phyloP scores from a whole-genome alignment of 2,113 vertebrate species.

The Ophthalmolycus amberensis region DNA sequence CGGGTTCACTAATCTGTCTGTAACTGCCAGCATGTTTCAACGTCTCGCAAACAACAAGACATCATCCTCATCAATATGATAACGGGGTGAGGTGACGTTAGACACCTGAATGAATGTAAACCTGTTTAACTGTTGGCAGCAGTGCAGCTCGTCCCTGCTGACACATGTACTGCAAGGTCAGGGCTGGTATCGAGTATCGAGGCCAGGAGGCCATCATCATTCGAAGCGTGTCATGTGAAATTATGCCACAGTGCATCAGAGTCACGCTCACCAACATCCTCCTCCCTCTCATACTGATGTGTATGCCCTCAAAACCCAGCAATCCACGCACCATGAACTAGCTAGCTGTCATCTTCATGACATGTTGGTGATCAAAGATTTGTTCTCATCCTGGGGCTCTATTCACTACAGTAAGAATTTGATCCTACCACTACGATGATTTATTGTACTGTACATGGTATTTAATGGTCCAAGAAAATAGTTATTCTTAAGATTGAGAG shows the following conservation, averaged over 20 bases:
- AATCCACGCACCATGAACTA: slow-evolving; percentile 1
- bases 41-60: background rate
- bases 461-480: background rate
- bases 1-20: slow-evolving; percentile 31
- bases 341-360: background rate
- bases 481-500: background rate
- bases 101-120: slow-evolving; percentile 24
- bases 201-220: slow-evolving; percentile 9
- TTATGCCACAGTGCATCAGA: slow-evolving; percentile 51
- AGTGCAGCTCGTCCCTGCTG: background rate
- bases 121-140: slow-evolving; percentile 8
- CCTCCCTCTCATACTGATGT: slow-evolving; percentile 14
- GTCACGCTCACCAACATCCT: slow-evolving; percentile 8
- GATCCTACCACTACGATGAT: background rate
- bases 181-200: slow-evolving; percentile 29
- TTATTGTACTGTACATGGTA: background rate
- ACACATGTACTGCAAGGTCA: slow-evolving; percentile 13
- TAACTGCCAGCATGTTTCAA: slow-evolving; percentile 2
- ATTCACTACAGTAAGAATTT: background rate
- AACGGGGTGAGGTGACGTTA: slow-evolving; percentile 3
- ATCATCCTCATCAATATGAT: background rate
- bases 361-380: background rate
- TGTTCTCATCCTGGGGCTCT: background rate
- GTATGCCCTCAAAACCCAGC: slow-evolving; percentile 31
- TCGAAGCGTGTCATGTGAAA: slow-evolving; percentile 44